Evolutionary conservation across 2,888 invertebrate genomes (phyloP).

Genomic region (Pheosia gnoma): DNA sequence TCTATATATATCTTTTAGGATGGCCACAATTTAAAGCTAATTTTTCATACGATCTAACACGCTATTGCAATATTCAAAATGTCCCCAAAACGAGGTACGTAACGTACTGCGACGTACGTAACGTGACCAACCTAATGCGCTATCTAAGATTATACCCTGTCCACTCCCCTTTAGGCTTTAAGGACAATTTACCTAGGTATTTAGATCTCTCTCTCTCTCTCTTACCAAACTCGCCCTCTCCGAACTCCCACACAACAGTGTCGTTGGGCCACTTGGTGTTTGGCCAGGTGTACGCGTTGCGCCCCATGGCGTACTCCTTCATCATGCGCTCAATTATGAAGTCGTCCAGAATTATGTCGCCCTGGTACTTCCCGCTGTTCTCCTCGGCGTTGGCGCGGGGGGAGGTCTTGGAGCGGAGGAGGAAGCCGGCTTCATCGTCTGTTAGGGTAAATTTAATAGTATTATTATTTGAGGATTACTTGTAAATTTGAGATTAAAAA

Average conservation of each 20-base stretch:
- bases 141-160: no score
- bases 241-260: constrained; percentile 52
- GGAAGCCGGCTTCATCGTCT: constrained; percentile 1
- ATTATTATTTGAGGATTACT: no score
- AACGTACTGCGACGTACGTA: no score
- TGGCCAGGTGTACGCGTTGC: constrained; percentile 53
- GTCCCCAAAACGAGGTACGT: no score
- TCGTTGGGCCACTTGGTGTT: constrained; percentile 52
- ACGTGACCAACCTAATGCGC: no score
- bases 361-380: constrained; percentile 62
- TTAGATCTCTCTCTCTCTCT: neutral
- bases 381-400: constrained; percentile 44
- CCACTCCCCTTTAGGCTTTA: no score
- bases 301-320: constrained; percentile 42
- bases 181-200: no score
- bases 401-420: neutral
- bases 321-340: constrained; percentile 48
- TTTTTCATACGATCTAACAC: no score
- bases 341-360: constrained; percentile 59
- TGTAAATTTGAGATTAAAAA: no score
- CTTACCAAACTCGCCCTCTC: constrained; percentile 42
- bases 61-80: no score
- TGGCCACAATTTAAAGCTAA: no score
- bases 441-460: neutral
- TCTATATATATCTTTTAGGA: no score